A percentile compares a stretch with the other conserved stretches of the same genome.
Evolutionary conservation across 2,113 vertebrate genomes (phyloP).

Genomic region (Shinisaurus crocodilurus): DNA sequence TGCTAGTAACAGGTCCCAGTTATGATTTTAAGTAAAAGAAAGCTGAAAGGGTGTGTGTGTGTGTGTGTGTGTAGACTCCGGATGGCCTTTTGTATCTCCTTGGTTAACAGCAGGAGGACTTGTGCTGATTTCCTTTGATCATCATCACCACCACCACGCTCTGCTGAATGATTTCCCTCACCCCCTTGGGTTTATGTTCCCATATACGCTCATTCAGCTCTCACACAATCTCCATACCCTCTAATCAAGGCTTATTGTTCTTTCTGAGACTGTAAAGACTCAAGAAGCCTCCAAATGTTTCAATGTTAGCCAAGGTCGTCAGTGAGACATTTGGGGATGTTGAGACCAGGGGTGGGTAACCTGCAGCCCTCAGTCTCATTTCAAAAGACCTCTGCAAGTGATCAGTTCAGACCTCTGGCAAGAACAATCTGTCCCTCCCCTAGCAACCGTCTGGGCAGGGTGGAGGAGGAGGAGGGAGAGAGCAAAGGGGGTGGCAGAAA

Average conservation of each 20-base stretch:
- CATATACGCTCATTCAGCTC: not conserved
- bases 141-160: not conserved
- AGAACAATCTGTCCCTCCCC: no score
- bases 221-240: not conserved
- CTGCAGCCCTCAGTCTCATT: not conserved
- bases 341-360: conserved; percentile 5
- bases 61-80: not conserved
- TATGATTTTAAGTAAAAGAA: not conserved
- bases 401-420: no score
- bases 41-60: not conserved
- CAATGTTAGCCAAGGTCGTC: conserved; percentile 51
- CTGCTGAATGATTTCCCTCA: not conserved
- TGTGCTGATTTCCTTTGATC: not conserved
- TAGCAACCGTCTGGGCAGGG: not conserved
- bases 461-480: not conserved
- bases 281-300: not conserved
- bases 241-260: not conserved
- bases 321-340: conserved; percentile 41
- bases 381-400: not conserved
- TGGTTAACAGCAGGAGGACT: not conserved
- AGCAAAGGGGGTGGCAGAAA: no score
- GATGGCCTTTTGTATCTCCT: not conserved
- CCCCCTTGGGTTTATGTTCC: not conserved
- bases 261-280: not conserved
- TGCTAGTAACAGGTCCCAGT: not conserved